A percentile compares a stretch with the other conserved stretches of the same genome.
Conservation (phyloP, 2,113 vertebrate species). For the Pomatostomus ruficeps region DNA sequence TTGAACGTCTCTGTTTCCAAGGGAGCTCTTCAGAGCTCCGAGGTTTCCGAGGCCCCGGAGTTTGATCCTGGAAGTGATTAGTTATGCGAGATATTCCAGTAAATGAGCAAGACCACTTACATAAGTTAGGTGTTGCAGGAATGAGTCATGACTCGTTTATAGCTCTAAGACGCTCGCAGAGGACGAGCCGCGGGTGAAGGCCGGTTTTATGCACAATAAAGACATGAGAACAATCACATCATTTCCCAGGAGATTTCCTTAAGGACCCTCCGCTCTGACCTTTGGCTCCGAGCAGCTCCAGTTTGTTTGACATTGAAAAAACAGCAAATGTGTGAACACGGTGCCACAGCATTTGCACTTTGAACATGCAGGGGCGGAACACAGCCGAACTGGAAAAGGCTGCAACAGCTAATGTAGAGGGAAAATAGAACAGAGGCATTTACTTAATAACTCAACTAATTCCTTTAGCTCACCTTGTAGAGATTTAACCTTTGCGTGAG, state of each 20-base stretch:
- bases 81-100: constrained; percentile 33
- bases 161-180: constrained; percentile 33
- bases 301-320: constrained; percentile 23
- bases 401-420: constrained; percentile 29
- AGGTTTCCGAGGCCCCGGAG: background rate
- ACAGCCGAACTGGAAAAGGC: constrained; percentile 48
- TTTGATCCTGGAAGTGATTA: constrained; percentile 21
- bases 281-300: constrained; percentile 10
- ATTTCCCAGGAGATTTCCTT: constrained; percentile 12
- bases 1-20: background rate
- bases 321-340: constrained; percentile 27
- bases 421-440: constrained; percentile 39
- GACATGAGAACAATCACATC: constrained; percentile 21
- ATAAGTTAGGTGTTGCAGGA: constrained; percentile 48
- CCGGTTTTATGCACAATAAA: constrained; percentile 26
- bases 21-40: background rate
- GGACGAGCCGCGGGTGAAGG: background rate
- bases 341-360: constrained; percentile 53
- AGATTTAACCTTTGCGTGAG: constrained; percentile 65
- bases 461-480: constrained; percentile 68
- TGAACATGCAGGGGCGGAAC: constrained; percentile 47
- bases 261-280: background rate
- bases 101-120: constrained; percentile 45
- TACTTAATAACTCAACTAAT: constrained; percentile 60
- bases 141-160: constrained; percentile 38